These are phyloP conservation scores for Latrodectus elegans DNA, from an alignment of 2,888 invertebrate species.

Conservation along the genomic window DNA sequence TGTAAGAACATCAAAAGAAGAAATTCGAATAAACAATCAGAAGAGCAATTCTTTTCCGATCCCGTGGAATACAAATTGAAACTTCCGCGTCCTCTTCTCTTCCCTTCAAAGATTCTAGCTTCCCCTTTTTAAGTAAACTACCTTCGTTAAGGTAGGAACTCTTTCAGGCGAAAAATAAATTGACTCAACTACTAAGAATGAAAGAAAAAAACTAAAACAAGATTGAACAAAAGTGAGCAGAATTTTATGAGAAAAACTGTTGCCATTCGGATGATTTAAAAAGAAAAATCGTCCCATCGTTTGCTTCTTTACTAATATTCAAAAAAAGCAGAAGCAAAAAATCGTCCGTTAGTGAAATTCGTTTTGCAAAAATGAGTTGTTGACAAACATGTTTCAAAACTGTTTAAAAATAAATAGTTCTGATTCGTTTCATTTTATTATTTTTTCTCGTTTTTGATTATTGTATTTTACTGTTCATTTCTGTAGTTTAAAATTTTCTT, in stretches of 20 bases:
- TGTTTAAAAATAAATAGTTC: too few species aligned
- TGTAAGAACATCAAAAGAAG: background rate
- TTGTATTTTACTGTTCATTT: too few species aligned
- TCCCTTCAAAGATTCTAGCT: background rate
- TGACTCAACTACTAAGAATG: conserved; percentile 14
- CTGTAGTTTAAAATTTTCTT: too few species aligned
- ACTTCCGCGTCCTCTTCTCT: background rate
- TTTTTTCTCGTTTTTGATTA: too few species aligned
- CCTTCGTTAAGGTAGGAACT: conserved; percentile 23
- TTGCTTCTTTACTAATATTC: conserved; percentile 25
- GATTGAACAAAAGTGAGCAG: background rate
- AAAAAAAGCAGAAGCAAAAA: conserved; percentile 5
- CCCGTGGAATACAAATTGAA: conserved; percentile 14
- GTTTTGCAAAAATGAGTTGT: conserved; percentile 11
- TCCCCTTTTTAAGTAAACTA: conserved; percentile 13
- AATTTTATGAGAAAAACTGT: background rate
- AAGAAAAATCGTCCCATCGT: conserved; percentile 15
- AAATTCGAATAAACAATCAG: conserved; percentile 12
- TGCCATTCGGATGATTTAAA: conserved; percentile 15
- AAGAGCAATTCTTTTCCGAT: conserved; percentile 13
- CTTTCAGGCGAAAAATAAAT: conserved; percentile 24
- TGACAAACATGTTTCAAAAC: conserved; percentile 7
- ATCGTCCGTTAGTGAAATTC: background rate
- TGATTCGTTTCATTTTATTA: too few species aligned
- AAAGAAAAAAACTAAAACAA: conserved; percentile 13